Evolutionary conservation across 2,113 vertebrate species (phyloP).

Genomic region (Centropus bengalensis): DNA sequence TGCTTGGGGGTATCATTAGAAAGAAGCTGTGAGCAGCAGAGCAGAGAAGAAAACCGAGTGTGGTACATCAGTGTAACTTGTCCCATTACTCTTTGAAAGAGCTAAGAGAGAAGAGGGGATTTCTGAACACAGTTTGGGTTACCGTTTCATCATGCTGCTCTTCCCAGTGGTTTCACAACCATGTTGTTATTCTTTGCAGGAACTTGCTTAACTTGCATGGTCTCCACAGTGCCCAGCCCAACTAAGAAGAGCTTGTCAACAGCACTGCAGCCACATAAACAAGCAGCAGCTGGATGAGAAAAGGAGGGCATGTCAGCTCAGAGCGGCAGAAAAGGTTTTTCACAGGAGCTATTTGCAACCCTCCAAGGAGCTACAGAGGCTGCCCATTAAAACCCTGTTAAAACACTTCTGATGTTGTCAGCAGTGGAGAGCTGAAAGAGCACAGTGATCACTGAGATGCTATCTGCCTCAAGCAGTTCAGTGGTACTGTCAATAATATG

Average conservation of each 20-base stretch:
- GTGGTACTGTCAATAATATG: constrained; percentile 95
- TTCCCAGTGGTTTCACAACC: neutral
- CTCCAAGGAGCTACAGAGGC: constrained; percentile 88
- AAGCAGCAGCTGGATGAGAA: constrained; percentile 76
- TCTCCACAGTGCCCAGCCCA: constrained; percentile 18
- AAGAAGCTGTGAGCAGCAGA: neutral
- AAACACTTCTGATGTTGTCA: constrained; percentile 99
- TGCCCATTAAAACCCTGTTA: constrained; percentile 99
- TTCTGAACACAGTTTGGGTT: neutral
- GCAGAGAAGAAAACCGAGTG: fast-evolving
- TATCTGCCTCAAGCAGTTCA: constrained; percentile 86
- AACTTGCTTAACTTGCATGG: neutral
- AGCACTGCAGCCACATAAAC: constrained; percentile 55
- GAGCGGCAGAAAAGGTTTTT: constrained; percentile 79
- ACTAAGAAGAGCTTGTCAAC: constrained; percentile 46
- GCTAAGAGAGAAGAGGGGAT: neutral
- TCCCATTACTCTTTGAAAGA: neutral
- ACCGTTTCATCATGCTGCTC: neutral
- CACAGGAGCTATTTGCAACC: constrained; percentile 90
- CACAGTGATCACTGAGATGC: constrained; percentile 79
- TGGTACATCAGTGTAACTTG: fast-evolving
- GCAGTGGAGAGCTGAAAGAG: constrained; percentile 84
- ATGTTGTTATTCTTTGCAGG: neutral
- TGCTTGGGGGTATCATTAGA: neutral
- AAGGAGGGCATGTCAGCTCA: constrained; percentile 87